Evolutionary conservation across 2,888 invertebrate genomes (phyloP).

Genomic region (Busseola fusca): DNA sequence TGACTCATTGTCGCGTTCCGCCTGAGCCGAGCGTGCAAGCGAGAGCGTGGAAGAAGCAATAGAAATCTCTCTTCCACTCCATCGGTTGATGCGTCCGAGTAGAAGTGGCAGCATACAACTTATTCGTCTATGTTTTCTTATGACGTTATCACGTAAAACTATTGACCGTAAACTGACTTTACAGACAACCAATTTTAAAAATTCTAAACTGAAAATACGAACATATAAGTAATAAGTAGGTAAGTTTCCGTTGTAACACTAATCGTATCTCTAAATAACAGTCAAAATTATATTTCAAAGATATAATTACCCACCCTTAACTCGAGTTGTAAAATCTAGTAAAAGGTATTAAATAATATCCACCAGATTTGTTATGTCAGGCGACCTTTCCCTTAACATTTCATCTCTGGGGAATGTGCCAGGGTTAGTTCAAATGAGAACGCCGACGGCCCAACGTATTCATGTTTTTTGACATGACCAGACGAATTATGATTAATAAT

Average conservation of each 20-base stretch:
- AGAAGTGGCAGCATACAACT: no score
- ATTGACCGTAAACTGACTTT: no score
- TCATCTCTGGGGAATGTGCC: slow-evolving; percentile 10
- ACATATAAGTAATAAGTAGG: neutral
- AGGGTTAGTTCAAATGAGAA: slow-evolving; percentile 23
- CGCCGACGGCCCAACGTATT: slow-evolving; percentile 10
- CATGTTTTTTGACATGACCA: slow-evolving; percentile 24
- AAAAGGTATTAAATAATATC: slow-evolving; percentile 4
- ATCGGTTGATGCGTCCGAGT: no score
- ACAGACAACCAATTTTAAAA: no score
- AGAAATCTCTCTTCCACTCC: no score
- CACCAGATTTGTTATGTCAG: slow-evolving; percentile 5
- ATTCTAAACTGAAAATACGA: neutral
- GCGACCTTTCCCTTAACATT: slow-evolving; percentile 22
- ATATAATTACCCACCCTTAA: neutral
- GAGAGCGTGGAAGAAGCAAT: no score
- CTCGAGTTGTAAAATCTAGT: slow-evolving; percentile 3
- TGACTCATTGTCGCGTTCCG: no score
- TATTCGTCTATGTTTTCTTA: no score
- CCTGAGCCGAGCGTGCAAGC: no score
- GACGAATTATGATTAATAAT: slow-evolving; percentile 54
- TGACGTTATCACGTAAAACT: no score
- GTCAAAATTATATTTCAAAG: neutral
- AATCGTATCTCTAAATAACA: neutral
- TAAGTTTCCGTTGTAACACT: neutral